These are phyloP conservation scores for Trematocara nigrifrons DNA, from an alignment of 2,113 vertebrate species.

Conservation along the genomic window DNA sequence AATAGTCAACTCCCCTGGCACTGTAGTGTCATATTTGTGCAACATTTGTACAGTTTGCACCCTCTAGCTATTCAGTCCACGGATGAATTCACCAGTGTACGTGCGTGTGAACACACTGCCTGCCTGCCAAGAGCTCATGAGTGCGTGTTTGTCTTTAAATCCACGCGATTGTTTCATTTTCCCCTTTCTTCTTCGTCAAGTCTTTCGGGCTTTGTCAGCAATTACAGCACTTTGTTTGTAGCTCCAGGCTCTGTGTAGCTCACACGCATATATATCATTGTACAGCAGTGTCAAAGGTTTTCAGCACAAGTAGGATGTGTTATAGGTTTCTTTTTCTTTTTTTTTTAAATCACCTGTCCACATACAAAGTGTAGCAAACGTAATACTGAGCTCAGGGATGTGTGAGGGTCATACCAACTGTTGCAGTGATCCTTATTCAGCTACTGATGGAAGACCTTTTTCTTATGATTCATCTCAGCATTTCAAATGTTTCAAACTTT, in stretches of 20 bases:
- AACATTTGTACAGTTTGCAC: constrained; percentile 5
- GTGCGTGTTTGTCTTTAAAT: background rate
- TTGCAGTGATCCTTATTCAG: background rate
- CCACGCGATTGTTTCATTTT: background rate
- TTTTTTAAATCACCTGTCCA: background rate
- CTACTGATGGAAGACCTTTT: background rate
- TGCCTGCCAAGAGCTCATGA: background rate
- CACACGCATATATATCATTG: background rate
- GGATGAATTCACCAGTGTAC: background rate
- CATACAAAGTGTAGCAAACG: background rate
- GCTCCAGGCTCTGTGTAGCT: constrained; percentile 4
- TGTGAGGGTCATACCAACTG: background rate
- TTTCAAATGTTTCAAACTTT: background rate
- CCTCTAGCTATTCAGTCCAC: background rate
- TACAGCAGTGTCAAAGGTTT: background rate
- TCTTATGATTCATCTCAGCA: background rate
- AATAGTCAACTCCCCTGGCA: background rate
- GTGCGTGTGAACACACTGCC: background rate
- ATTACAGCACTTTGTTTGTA: constrained; percentile 15
- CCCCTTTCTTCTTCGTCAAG: background rate
- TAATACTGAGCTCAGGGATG: background rate
- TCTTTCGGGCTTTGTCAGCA: constrained; percentile 23
- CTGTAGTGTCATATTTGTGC: background rate
- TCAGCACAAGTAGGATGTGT: background rate
- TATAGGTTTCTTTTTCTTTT: background rate